Conservation (phyloP, 2,888 invertebrate species). For the Therioaphis trifolii region DNA sequence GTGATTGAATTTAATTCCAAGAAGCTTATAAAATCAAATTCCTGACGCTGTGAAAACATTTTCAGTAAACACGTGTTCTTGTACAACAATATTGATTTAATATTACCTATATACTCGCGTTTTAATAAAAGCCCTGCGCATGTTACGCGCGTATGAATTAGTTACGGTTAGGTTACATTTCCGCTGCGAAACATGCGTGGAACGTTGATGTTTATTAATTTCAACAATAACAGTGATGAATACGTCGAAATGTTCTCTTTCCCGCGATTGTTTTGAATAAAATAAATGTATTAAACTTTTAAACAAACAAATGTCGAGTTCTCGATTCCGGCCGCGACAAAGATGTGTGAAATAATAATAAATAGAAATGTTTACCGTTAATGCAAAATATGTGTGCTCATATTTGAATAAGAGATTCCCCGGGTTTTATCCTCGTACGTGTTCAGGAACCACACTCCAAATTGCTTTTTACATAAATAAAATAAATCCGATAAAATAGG, state of each 20-base stretch:
- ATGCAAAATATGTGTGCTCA: conserved; percentile 29
- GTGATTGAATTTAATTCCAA: background rate
- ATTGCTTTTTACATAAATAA: conserved; percentile 37
- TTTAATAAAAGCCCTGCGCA: too few relatives aligned
- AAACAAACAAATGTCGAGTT: background rate
- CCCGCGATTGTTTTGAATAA: background rate
- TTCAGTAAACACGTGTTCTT: background rate
- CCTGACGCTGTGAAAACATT: background rate
- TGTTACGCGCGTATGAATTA: too few relatives aligned
- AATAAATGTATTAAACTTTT: background rate
- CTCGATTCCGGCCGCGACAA: background rate
- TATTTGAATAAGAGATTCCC: conserved; percentile 44
- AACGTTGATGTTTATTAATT: too few relatives aligned
- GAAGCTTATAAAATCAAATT: background rate
- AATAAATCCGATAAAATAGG: conserved; percentile 32
- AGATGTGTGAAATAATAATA: conserved; percentile 1
- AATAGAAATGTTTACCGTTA: conserved; percentile 21
- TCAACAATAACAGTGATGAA: too few relatives aligned
- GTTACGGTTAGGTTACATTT: too few relatives aligned
- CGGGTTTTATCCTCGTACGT: conserved; percentile 22
- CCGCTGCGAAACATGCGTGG: too few relatives aligned
- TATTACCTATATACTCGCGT: too few relatives aligned
- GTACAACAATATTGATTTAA: background rate
- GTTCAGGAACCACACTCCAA: background rate
- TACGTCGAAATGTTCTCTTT: background rate